Conservation (phyloP, 2,113 vertebrate genomes). For the Tapirus terrestris region DNA sequence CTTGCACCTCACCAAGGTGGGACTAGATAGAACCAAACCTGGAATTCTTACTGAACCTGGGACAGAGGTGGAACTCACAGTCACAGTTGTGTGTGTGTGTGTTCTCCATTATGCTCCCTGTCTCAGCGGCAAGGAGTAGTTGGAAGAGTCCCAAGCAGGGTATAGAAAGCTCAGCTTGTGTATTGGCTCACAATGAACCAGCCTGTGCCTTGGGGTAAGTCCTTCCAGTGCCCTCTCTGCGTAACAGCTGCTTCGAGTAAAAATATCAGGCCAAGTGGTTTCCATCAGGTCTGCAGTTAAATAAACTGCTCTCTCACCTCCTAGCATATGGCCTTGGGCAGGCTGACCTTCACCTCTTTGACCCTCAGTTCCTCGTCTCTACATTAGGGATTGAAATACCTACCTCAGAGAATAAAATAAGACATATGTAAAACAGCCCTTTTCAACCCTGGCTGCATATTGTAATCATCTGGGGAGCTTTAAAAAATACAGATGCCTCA, state of each 20-base stretch:
- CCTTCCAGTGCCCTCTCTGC: not conserved
- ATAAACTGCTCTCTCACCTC: not conserved
- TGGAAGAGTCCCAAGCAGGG: not conserved
- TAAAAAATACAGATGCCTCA: not conserved
- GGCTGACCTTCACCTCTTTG: not conserved
- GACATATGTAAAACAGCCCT: not conserved
- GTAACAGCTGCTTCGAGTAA: not conserved
- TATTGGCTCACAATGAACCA: not conserved
- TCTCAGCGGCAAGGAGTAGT: not conserved
- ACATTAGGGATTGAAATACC: not conserved
- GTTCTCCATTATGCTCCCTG: not conserved
- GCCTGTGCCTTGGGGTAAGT: not conserved
- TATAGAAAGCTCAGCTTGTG: not conserved
- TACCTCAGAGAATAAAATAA: not conserved
- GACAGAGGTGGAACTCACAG: not conserved
- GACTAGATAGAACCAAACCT: not conserved
- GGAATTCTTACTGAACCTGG: not conserved
- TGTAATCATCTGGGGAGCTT: not conserved
- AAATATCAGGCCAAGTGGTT: not conserved
- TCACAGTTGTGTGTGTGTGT: not conserved
- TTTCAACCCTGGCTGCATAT: not conserved
- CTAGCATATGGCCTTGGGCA: not conserved
- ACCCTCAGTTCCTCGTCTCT: not conserved
- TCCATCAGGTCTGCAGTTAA: not conserved
- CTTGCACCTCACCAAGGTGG: not conserved